These are phyloP conservation scores for Hydriomena furcata DNA, from an alignment of 2,888 invertebrate species.

Conservation along the genomic window DNA sequence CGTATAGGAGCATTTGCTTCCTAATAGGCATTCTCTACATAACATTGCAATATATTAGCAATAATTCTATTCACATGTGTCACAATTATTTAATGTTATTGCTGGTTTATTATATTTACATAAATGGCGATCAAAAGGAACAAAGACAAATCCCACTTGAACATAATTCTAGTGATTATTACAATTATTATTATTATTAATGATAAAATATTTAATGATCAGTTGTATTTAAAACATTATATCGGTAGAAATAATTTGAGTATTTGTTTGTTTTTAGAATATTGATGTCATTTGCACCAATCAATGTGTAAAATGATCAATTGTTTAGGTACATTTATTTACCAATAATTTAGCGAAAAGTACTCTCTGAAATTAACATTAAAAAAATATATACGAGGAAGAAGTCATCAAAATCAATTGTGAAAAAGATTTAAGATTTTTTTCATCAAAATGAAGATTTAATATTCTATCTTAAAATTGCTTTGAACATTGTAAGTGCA, in stretches of 20 bases:
- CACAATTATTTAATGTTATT: too few species aligned
- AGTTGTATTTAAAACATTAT: conserved; percentile 4
- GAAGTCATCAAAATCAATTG: conserved; percentile 2
- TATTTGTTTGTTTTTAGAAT: conserved; percentile 19
- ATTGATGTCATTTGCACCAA: conserved; percentile 13
- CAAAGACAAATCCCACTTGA: conserved; percentile 30
- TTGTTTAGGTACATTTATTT: neutral
- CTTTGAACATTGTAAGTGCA: neutral
- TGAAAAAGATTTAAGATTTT: too few species aligned
- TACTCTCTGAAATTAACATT: too few species aligned
- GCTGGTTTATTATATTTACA: neutral
- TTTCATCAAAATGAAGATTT: too few species aligned
- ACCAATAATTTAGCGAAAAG: too few species aligned
- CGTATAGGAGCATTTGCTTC: too few species aligned
- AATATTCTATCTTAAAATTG: too few species aligned
- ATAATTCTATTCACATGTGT: neutral
- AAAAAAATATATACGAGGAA: neutral
- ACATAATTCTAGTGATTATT: too few species aligned
- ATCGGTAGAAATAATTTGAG: conserved; percentile 18
- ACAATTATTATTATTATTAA: too few species aligned
- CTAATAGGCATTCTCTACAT: neutral
- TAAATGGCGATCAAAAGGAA: neutral
- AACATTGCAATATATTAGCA: neutral
- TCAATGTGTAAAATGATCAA: conserved; percentile 3
- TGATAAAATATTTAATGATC: conserved; percentile 32